These are phyloP conservation scores for Cyclura pinguis DNA, from an alignment of 2,797 vertebrate species.

Conservation along the genomic window DNA sequence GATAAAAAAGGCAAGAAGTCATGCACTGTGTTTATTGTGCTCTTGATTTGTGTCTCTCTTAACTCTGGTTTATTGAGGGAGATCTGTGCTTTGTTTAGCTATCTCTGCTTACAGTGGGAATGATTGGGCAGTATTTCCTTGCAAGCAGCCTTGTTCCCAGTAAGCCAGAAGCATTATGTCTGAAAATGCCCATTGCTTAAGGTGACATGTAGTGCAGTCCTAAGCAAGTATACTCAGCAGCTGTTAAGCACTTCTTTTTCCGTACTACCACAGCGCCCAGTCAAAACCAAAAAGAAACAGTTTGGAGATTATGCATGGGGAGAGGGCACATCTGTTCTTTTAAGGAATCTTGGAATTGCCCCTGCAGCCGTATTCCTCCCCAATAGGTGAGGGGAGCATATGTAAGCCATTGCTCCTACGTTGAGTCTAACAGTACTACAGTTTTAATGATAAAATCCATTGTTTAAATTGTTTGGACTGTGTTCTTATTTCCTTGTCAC, in stretches of 20 bases:
- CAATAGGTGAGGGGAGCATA: neutral
- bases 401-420: neutral
- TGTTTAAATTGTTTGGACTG: neutral
- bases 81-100: too few relatives aligned
- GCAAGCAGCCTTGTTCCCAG: neutral
- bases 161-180: neutral
- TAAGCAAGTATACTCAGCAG: neutral
- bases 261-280: neutral
- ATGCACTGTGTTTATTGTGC: too few relatives aligned
- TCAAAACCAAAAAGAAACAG: neutral
- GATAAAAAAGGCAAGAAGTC: too few relatives aligned
- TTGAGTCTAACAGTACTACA: neutral
- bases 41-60: too few relatives aligned
- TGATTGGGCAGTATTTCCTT: neutral
- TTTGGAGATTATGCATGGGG: neutral
- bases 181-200: neutral
- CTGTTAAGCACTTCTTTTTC: neutral
- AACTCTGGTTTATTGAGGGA: too few relatives aligned
- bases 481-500: neutral
- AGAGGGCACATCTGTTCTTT: neutral
- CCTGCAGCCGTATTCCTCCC: neutral
- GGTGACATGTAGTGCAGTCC: neutral
- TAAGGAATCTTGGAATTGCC: neutral
- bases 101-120: neutral
- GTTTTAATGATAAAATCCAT: neutral